Evolutionary conservation across 1,140 invertebrate genomes (phyloP).

Genomic region (Hirudo medicinalis): DNA sequence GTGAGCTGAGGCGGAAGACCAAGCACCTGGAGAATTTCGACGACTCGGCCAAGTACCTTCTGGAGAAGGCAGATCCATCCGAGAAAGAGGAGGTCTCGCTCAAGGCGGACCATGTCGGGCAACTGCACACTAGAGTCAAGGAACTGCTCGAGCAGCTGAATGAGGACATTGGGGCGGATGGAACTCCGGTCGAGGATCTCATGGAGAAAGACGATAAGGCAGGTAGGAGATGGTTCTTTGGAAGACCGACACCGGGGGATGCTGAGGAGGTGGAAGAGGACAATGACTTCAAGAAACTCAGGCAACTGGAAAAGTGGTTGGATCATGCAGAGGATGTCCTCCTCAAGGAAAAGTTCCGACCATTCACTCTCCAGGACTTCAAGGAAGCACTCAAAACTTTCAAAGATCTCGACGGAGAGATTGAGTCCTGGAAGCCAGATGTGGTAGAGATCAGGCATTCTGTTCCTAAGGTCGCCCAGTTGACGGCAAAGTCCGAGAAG

Average conservation of each 20-base stretch:
- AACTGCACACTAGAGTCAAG: not conserved
- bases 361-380: not conserved
- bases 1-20: slow-evolving; percentile 1
- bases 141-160: not conserved
- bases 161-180: not conserved
- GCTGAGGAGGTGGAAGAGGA: not conserved
- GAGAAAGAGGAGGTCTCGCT: not conserved
- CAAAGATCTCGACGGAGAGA: not conserved
- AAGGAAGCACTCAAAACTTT: not conserved
- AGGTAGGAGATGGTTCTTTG: not conserved
- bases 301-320: slow-evolving; percentile 8
- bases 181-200: not conserved
- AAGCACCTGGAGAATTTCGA: not conserved
- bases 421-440: not conserved
- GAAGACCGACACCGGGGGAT: not conserved
- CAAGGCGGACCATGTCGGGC: not conserved
- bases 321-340: not conserved
- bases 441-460: not conserved
- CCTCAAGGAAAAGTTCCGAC: not conserved
- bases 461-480: not conserved
- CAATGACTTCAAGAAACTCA: not conserved
- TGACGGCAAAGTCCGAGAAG: not conserved
- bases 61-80: not conserved
- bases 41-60: slow-evolving; percentile 2
- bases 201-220: not conserved